phyloP scores from a whole-genome alignment of 2,113 vertebrate genomes.

The Pelecanus crispus region DNA sequence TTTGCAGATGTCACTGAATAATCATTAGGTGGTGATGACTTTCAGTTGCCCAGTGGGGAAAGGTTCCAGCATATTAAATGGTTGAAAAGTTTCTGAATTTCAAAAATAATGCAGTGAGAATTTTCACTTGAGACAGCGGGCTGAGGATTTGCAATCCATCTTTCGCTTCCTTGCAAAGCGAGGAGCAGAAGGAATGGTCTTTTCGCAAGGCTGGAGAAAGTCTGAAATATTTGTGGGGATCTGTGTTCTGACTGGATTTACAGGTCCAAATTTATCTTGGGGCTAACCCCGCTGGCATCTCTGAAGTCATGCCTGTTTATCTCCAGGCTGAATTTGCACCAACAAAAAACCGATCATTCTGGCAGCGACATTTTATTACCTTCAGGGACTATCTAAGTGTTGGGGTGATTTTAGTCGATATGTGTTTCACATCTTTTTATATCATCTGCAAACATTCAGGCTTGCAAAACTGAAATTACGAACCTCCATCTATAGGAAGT shows the following conservation, averaged over 20 bases:
- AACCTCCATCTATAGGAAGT: not conserved
- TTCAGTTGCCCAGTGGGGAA: not conserved
- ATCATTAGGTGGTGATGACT: slow-evolving; percentile 20
- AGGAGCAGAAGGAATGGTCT: not conserved
- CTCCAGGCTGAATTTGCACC: not conserved
- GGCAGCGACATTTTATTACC: not conserved
- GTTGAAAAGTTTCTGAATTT: not conserved
- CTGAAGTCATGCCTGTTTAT: not conserved
- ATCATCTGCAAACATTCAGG: not conserved
- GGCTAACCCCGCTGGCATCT: not conserved
- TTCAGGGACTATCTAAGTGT: not conserved
- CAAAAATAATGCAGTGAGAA: not conserved
- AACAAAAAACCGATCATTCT: not conserved
- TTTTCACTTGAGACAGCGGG: not conserved
- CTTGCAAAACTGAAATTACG: not conserved
- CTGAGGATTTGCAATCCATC: not conserved
- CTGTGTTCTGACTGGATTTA: not conserved
- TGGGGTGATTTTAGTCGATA: not conserved
- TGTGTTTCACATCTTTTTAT: not conserved
- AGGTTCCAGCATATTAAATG: not conserved
- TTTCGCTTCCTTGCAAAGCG: not conserved
- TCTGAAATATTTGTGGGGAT: not conserved
- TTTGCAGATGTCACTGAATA: slow-evolving; percentile 45
- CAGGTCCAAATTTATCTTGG: not conserved
- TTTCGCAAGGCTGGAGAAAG: not conserved